A percentile compares a stretch with the other conserved stretches of the same genome.
Conservation (phyloP, 2,888 invertebrate species). For the Chaetogeoica ovagalla region DNA sequence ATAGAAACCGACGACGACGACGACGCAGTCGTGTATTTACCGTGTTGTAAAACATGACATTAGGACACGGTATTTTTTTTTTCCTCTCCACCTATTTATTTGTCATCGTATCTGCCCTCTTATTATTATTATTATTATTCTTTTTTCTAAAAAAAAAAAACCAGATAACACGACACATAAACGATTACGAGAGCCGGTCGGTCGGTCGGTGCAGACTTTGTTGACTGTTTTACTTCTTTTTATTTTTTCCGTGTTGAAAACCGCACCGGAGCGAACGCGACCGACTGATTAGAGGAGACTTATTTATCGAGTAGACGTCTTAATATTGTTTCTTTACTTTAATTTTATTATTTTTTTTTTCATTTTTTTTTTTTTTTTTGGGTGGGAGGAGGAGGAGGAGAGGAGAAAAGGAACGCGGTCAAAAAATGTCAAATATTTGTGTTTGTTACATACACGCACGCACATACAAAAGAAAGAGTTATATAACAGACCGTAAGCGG, state of each 20-base stretch:
- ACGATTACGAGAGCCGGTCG: slow-evolving; percentile 17
- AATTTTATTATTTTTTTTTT: slow-evolving; percentile 2
- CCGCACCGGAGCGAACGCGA: slow-evolving; percentile 13
- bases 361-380: too few relatives aligned
- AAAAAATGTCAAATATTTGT: slow-evolving; percentile 48
- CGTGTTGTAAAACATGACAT: slow-evolving; percentile 49
- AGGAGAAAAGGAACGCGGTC: slow-evolving; percentile 46
- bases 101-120: slow-evolving; percentile 51
- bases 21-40: slow-evolving; percentile 47
- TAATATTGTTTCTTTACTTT: not conserved
- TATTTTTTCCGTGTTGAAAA: slow-evolving; percentile 15
- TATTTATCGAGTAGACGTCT: slow-evolving; percentile 40
- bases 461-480: slow-evolving; percentile 23
- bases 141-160: not conserved
- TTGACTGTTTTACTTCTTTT: slow-evolving; percentile 26
- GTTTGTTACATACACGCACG: slow-evolving; percentile 18
- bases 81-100: slow-evolving; percentile 17
- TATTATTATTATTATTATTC: too few relatives aligned
- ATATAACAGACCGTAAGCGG: not conserved
- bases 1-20: slow-evolving; percentile 28
- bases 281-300: slow-evolving; percentile 32
- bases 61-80: slow-evolving; percentile 24
- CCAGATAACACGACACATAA: slow-evolving; percentile 38
- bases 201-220: slow-evolving; percentile 18
- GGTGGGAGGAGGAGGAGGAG: too few relatives aligned